phyloP scores from a whole-genome alignment of 1,140 invertebrate genomes.

The Euura saliciscinereae region DNA sequence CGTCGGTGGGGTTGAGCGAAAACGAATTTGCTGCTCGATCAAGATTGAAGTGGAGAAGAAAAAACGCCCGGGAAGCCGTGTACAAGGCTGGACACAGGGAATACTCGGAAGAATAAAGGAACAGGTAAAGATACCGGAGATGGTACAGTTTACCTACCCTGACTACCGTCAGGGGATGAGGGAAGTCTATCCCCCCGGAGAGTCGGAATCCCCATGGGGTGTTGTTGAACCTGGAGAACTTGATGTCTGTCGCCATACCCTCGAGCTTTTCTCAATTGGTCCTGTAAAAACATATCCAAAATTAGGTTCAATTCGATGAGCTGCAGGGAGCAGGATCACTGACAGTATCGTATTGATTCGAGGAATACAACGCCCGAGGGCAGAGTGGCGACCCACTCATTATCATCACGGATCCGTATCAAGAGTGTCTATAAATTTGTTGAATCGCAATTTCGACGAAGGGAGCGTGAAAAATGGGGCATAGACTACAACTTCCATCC shows the following conservation, averaged over 20 bases:
- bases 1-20: too few species aligned
- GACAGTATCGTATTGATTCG: too few species aligned
- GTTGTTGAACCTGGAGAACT: constrained; percentile 58
- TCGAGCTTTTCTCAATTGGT: neutral
- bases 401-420: too few species aligned
- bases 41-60: neutral
- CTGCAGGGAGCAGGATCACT: too few species aligned
- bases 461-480: too few species aligned
- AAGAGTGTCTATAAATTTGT: too few species aligned
- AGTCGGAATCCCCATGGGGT: constrained; percentile 82
- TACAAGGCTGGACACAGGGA: neutral
- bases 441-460: too few species aligned
- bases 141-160: constrained; percentile 64
- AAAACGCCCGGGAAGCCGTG: neutral
- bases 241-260: constrained; percentile 33
- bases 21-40: neutral
- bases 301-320: too few species aligned
- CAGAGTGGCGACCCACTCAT: too few species aligned
- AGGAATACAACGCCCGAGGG: too few species aligned
- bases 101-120: neutral
- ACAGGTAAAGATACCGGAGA: neutral
- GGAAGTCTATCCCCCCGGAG: constrained; percentile 77
- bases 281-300: too few species aligned
- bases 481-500: too few species aligned
- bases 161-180: constrained; percentile 74